Evolutionary conservation across 2,797 vertebrate species (phyloP).

Genomic region (Eulemur rubriventer): DNA sequence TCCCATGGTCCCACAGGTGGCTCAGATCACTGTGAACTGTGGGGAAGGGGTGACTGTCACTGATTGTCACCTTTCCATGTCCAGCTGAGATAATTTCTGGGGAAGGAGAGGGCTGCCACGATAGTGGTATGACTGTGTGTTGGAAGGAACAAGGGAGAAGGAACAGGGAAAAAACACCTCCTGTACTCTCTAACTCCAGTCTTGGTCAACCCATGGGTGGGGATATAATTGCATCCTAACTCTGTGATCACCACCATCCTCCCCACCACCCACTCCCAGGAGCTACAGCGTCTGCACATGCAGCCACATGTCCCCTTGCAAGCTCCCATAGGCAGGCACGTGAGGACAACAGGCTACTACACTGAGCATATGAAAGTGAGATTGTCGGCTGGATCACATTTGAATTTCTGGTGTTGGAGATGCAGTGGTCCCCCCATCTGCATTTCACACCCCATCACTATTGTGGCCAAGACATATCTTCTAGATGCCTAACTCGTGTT

Average conservation of each 20-base stretch:
- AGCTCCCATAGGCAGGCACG: not conserved
- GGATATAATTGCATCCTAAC: not conserved
- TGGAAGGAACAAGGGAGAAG: not conserved
- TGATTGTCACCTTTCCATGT: not conserved
- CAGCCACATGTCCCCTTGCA: fast-evolving
- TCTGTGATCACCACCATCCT: not conserved
- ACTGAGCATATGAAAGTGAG: not conserved
- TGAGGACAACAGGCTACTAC: too few relatives aligned
- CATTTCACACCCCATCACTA: not conserved
- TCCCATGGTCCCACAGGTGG: not conserved
- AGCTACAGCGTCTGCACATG: not conserved
- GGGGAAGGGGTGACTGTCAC: not conserved
- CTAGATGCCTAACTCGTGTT: not conserved
- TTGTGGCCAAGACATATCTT: not conserved
- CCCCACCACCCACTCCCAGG: too few relatives aligned
- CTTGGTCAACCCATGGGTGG: fast-evolving
- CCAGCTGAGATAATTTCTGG: not conserved
- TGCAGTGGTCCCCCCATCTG: not conserved
- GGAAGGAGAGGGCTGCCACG: not conserved
- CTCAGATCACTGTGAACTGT: not conserved
- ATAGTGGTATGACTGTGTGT: not conserved
- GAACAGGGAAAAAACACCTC: not conserved
- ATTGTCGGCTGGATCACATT: not conserved
- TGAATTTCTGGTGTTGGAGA: not conserved
- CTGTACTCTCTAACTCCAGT: not conserved